Evolutionary conservation across 1,140 invertebrate genomes (phyloP).

Genomic region (Lutraria rhynchaena): DNA sequence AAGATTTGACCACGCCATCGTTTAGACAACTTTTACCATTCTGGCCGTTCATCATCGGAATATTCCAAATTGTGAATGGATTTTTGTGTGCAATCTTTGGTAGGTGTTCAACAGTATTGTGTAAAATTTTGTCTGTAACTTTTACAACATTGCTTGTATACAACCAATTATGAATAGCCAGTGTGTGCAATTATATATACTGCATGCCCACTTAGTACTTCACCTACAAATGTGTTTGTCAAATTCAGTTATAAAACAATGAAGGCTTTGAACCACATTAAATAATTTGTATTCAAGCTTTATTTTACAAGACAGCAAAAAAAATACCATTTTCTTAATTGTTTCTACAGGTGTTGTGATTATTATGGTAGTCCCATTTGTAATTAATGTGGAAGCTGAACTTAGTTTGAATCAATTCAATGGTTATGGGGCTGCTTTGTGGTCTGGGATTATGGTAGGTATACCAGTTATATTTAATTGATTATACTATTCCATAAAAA

Average conservation of each 20-base stretch:
- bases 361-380: conserved; percentile 61
- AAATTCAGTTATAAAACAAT: not conserved
- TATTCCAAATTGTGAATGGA: conserved; percentile 19
- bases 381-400: conserved; percentile 43
- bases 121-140: not conserved
- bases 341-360: conserved; percentile 60
- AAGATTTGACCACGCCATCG: not conserved
- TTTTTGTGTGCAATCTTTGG: conserved; percentile 30
- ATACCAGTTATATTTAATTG: not conserved
- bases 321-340: too few species aligned
- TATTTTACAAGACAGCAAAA: too few species aligned
- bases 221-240: not conserved
- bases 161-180: not conserved
- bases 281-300: too few species aligned
- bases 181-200: not conserved
- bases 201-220: not conserved
- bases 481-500: too few species aligned
- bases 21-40: not conserved
- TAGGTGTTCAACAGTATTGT: conserved; percentile 15
- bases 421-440: conserved; percentile 65
- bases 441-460: conserved; percentile 67
- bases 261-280: conserved; percentile 54
- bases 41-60: conserved; percentile 36
- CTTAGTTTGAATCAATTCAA: conserved; percentile 57
- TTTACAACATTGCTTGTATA: not conserved